Evolutionary conservation across 2,888 invertebrate genomes (phyloP), one percentile per base, ranked within the genome.

Genomic region (Drosophila recens): DNA sequence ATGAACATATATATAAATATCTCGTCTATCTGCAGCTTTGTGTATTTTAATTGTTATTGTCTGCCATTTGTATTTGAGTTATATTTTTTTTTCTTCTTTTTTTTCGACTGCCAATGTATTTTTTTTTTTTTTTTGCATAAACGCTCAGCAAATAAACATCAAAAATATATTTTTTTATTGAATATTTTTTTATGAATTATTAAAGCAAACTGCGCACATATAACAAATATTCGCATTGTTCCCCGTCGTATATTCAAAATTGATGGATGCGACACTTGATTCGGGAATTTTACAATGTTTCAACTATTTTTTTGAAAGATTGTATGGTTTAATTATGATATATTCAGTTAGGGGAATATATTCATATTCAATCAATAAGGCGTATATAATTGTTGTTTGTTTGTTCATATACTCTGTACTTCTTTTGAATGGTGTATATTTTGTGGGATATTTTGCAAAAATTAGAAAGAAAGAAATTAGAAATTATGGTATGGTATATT

Each of bases 31-130:
- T 58, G 69, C 43, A 51, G 65, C 61, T 66, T 67, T 62, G 48
- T 58, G 61, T 46, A 63, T 74, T 75, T 77, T 79, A 75, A 79
- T 75, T 77, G 75, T 54, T 62, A 61, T 71, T 65, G 57, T 74
- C 58, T 67, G 49, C 38, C 46, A 58, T 66, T 78, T 58, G 43
- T 38, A 43, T 34, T 43, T 46, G 38, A 20, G 15, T 42, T 48
- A 38, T 54, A 20, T 43, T 30, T 43, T 34, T 42, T 8, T 11
- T 49, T 15, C 30, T 51, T 57, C 49, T 43, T 20, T 20, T 34
- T 67, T 43, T 20, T 11, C 11, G 4, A 10, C 4, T 20, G 9
- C 6, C 23, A 5, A 53, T 34, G 5, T 27, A 54, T 33, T 6
- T 49, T 58, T 33, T 9, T 49, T 23, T 23, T 70, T 54, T 58